Conservation (phyloP, 2,113 vertebrate genomes). For the Isichthys henryi region DNA sequence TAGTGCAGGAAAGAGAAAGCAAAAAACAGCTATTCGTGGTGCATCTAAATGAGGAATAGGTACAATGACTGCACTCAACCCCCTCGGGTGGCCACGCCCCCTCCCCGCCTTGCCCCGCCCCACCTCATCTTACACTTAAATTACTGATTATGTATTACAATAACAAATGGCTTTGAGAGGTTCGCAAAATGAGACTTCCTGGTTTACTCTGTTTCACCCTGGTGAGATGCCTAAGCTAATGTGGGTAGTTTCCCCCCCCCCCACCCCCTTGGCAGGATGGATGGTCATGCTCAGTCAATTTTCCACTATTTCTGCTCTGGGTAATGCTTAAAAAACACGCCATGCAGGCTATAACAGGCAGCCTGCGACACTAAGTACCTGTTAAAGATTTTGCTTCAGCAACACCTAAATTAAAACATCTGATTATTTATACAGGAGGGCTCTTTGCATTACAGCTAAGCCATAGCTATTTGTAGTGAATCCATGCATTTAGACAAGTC, state of each 20-base stretch:
- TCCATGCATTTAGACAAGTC: background rate
- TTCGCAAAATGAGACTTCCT: background rate
- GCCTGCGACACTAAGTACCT: background rate
- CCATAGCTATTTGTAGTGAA: background rate
- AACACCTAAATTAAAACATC: background rate
- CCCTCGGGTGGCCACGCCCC: background rate
- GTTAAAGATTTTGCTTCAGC: background rate
- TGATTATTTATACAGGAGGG: background rate
- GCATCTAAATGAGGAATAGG: background rate
- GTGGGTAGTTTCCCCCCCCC: background rate
- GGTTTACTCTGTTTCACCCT: background rate
- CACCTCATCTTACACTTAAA: background rate
- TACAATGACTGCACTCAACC: background rate
- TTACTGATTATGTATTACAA: background rate
- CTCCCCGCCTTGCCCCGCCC: background rate
- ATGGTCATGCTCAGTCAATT: background rate
- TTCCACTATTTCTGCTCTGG: background rate
- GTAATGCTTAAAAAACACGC: background rate
- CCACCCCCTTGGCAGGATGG: background rate
- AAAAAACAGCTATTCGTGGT: background rate
- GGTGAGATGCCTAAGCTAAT: background rate
- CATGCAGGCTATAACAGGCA: background rate
- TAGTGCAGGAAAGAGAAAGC: background rate
- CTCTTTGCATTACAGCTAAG: background rate
- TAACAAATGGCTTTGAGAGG: background rate